Conservation (phyloP, 2,888 invertebrate genomes). For the Allolobophora icterica region DNA sequence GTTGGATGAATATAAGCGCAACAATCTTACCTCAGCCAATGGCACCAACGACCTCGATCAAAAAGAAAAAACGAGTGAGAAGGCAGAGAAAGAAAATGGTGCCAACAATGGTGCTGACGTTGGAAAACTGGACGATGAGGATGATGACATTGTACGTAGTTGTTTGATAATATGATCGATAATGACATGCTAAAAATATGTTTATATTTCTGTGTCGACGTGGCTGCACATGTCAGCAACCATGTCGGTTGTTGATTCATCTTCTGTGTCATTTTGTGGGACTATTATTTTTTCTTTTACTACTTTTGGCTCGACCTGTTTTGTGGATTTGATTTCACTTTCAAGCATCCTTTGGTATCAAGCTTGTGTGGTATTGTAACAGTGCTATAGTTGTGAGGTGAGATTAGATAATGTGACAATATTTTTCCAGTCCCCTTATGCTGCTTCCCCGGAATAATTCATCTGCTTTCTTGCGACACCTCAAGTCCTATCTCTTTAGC, state of each 20-base stretch:
- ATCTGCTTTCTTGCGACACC: too few relatives aligned
- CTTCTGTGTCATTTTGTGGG: background rate
- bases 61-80: constrained; percentile 18
- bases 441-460: too few relatives aligned
- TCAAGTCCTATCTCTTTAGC: too few relatives aligned
- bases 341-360: background rate
- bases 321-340: background rate
- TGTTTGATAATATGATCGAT: background rate
- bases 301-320: background rate
- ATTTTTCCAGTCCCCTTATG: too few relatives aligned
- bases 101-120: constrained; percentile 24
- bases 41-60: constrained; percentile 45
- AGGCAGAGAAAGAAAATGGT: constrained; percentile 4
- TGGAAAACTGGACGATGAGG: background rate
- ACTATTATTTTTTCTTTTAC: background rate
- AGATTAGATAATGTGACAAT: too few relatives aligned
- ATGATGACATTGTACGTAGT: constrained; percentile 21
- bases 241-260: too few relatives aligned
- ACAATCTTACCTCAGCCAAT: constrained; percentile 44
- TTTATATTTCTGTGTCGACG: background rate
- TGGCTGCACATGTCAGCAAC: too few relatives aligned
- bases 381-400: too few relatives aligned
- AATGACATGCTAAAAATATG: background rate
- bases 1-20: constrained; percentile 47
- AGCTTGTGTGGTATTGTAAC: too few relatives aligned